Evolutionary conservation across 2,797 vertebrate species (phyloP).

Genomic region (Hyperoplus lanceolatus): DNA sequence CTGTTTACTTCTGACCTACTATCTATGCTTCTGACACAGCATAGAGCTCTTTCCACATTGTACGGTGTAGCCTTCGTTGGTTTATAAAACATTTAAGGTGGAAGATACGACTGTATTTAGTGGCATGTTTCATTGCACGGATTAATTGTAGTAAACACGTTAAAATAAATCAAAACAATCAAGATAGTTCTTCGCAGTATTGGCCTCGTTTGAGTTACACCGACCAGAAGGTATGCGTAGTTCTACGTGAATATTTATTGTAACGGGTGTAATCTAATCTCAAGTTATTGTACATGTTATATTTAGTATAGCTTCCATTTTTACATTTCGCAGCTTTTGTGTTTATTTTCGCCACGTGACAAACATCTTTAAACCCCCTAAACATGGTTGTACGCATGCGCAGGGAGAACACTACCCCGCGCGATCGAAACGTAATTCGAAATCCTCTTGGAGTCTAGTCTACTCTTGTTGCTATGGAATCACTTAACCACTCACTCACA

Average conservation of each 20-base stretch:
- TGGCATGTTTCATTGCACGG: neutral
- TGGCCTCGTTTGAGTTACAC: neutral
- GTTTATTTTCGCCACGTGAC: neutral
- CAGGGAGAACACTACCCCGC: neutral
- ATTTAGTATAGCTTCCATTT: too few species aligned
- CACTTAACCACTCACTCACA: neutral
- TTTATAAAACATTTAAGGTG: neutral
- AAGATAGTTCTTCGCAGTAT: neutral
- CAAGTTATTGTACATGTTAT: too few species aligned
- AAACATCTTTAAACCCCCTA: neutral
- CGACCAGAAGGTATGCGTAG: neutral
- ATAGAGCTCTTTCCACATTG: neutral
- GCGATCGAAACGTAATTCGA: too few species aligned
- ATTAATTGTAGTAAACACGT: neutral
- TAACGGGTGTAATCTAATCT: neutral
- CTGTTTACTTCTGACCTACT: too few species aligned
- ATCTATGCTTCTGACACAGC: too few species aligned
- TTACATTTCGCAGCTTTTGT: neutral
- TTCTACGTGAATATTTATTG: neutral
- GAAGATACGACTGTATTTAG: neutral
- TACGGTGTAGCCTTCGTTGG: neutral
- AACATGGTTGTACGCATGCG: conserved; percentile 18
- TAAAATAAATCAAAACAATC: neutral
- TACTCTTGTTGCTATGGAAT: conserved; percentile 33
- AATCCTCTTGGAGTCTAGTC: neutral